Evolutionary conservation across 2,113 vertebrate species (phyloP).

Genomic region (Caloenas nicobarica): DNA sequence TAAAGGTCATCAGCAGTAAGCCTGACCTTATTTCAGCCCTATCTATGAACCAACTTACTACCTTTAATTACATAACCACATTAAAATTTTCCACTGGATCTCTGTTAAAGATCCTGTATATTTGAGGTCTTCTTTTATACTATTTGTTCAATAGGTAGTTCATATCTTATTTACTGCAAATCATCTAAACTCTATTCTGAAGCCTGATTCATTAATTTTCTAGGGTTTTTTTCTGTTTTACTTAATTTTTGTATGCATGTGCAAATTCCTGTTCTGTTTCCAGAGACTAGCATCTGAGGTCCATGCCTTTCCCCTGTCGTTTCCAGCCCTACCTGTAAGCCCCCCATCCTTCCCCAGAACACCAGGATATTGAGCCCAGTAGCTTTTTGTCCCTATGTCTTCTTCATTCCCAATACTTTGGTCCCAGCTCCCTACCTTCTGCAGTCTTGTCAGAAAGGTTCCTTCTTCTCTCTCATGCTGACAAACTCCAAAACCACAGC

Average conservation of each 20-base stretch:
- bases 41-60: background rate
- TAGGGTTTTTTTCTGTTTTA: background rate
- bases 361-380: background rate
- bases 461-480: background rate
- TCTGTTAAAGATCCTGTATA: background rate
- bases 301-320: background rate
- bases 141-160: background rate
- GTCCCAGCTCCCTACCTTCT: background rate
- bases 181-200: background rate
- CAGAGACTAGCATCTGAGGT: background rate
- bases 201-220: background rate
- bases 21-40: background rate
- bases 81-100: background rate
- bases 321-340: background rate
- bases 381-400: background rate
- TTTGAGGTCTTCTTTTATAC: background rate
- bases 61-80: background rate
- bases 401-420: background rate
- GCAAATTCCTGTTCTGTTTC: background rate
- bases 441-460: background rate
- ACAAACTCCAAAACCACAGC: background rate
- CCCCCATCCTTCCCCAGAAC: background rate
- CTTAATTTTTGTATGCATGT: background rate
- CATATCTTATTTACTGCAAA: background rate
- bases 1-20: background rate